Evolutionary conservation across 1,140 invertebrate species (phyloP), one percentile per base, ranked within the genome.

Genomic region (Drosophila albomicans): DNA sequence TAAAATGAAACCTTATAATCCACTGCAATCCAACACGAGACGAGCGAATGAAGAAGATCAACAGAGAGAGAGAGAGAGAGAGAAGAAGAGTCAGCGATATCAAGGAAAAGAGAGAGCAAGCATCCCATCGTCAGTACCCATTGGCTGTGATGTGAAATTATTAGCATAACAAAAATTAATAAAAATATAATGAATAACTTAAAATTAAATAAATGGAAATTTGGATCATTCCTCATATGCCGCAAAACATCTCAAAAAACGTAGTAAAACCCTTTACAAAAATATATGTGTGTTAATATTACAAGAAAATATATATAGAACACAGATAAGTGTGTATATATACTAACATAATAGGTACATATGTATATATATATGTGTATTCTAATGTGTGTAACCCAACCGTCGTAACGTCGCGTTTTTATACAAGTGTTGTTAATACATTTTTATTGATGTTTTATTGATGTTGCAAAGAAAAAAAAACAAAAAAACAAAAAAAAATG

Each of bases 71-170:
- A 41, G 46, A 32, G 43, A 41, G 7, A 65, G 41, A 64, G 45
- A 30, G 16, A 49, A 16, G 20, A n/a, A 32, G 32, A 20, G 28
- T 43, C n/a, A 65, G 51, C 32, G 30, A 28, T 52, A 30, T 69
- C 15, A 52, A 76, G 41, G 20, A 54, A 58, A 65, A 65, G 72
- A 59, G 41, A 63, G 16, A 38, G 30, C 74, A 70, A 43, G 79
- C 82, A 85, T 89, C 79, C 85, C 89, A 90, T 85, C 84, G 88
- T 91, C 88, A 85, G 81, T 85, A 91, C 80, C 85, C 82, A 92
- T 92, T 92, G 91, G 91, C 91, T 92, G 91, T 92, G 91, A 92
- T 89, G 91, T 91, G 87, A 89, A 91, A 86, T 78, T 82, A 76
- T 85, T 89, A 79, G 75, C 56, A 82, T 76, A 56, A 74, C 69